phyloP scores from a whole-genome alignment of 1,140 invertebrate species.

The Caenorhabditis latens region DNA sequence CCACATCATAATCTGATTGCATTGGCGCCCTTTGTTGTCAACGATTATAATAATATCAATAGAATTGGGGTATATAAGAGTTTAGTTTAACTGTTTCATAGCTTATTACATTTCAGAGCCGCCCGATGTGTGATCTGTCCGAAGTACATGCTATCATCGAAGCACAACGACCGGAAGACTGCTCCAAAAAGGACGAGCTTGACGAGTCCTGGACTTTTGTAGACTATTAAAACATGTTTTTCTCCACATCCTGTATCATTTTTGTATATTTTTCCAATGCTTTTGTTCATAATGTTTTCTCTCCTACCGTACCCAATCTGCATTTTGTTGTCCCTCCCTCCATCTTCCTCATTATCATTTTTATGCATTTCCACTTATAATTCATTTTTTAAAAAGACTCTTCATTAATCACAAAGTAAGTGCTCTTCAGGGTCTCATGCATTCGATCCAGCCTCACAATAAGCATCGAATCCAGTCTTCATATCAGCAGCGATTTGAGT shows the following conservation, averaged over 20 bases:
- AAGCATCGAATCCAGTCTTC: slow-evolving; percentile 25
- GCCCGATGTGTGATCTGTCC: slow-evolving; percentile 28
- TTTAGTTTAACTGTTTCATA: too few relatives aligned
- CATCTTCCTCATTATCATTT: slow-evolving; percentile 4
- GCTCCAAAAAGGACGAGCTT: slow-evolving; percentile 6
- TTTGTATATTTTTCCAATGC: neutral
- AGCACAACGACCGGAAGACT: slow-evolving; percentile 4
- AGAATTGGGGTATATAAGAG: neutral
- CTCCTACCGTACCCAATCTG: neutral
- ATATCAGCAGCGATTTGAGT: slow-evolving; percentile 30
- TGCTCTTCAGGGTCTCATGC: neutral
- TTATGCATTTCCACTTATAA: neutral
- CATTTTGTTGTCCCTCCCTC: neutral
- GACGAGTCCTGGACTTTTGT: slow-evolving; percentile 39
- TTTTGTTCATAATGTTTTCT: neutral
- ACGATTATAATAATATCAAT: slow-evolving; percentile 1
- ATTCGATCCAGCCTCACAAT: neutral
- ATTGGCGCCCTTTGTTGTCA: slow-evolving; percentile 14
- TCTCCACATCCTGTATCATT: neutral
- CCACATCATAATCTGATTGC: slow-evolving; percentile 45
- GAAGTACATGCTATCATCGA: slow-evolving; percentile 19
- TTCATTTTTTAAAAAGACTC: too few relatives aligned
- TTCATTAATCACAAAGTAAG: neutral
- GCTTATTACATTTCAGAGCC: neutral
- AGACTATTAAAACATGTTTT: neutral